Percentiles rank a stretch among this genome's conserved stretches.
These are phyloP conservation scores for Gobio gobio DNA, from an alignment of 2,113 vertebrate genomes.

Conservation along the genomic window DNA sequence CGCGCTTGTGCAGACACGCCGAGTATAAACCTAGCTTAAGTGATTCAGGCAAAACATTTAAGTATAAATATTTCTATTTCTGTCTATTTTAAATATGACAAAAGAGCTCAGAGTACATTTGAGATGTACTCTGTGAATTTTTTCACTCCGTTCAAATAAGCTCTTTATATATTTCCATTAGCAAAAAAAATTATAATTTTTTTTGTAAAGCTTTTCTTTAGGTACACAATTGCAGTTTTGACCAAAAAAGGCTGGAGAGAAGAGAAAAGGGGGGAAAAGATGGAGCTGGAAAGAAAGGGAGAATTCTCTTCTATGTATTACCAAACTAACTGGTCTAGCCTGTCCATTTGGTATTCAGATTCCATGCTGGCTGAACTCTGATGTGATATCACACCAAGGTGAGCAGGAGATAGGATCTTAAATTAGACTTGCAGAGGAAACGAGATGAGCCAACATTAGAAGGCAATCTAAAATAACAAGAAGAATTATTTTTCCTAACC, in stretches of 20 bases:
- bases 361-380: slow-evolving; percentile 69
- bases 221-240: not conserved
- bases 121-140: too few relatives aligned
- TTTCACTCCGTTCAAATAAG: not conserved
- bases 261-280: not conserved
- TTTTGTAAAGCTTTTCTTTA: not conserved
- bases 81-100: too few relatives aligned
- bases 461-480: slow-evolving; percentile 66
- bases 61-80: too few relatives aligned
- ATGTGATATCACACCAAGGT: slow-evolving; percentile 72
- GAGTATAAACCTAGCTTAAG: not conserved
- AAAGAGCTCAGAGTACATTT: too few relatives aligned
- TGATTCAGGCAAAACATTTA: too few relatives aligned
- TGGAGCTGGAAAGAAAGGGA: slow-evolving; percentile 31
- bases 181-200: not conserved
- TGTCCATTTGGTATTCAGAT: slow-evolving; percentile 70
- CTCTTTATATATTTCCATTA: not conserved
- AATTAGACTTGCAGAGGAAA: slow-evolving; percentile 71
- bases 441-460: slow-evolving; percentile 55
- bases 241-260: not conserved
- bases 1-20: too few relatives aligned
- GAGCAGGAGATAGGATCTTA: slow-evolving; percentile 73
- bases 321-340: slow-evolving; percentile 43
- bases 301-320: slow-evolving; percentile 32
- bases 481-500: slow-evolving; percentile 60